These are phyloP conservation scores for Ciconia boyciana DNA, from an alignment of 2,113 vertebrate genomes.

Conservation along the genomic window DNA sequence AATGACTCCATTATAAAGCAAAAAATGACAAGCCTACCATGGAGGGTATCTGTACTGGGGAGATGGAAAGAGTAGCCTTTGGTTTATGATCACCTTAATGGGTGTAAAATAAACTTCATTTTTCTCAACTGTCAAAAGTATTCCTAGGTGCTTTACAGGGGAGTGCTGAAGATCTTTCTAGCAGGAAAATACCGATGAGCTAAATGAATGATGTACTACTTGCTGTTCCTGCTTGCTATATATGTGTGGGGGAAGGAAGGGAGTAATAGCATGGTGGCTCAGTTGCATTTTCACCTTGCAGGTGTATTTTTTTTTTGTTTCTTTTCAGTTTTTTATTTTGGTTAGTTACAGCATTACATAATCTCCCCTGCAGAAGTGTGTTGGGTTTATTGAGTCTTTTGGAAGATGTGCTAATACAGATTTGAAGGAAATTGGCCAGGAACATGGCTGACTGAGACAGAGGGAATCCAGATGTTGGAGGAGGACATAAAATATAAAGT, in stretches of 20 bases:
- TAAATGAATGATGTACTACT: not conserved
- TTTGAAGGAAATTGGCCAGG: slow-evolving; percentile 19
- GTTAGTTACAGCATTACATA: slow-evolving; percentile 16
- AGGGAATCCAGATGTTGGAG: not conserved
- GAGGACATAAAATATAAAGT: not conserved
- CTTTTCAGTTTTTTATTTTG: not conserved
- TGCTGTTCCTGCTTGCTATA: not conserved
- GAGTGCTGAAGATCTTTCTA: not conserved
- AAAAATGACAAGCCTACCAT: slow-evolving; percentile 35
- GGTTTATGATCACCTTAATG: slow-evolving; percentile 27
- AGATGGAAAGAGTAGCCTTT: slow-evolving; percentile 37
- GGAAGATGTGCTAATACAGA: not conserved
- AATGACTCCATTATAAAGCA: slow-evolving; percentile 39
- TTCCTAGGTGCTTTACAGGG: not conserved
- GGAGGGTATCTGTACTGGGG: not conserved
- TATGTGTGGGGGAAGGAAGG: not conserved
- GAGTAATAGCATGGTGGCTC: not conserved
- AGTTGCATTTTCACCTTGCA: not conserved
- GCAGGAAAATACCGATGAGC: not conserved
- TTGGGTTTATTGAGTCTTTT: slow-evolving; percentile 12
- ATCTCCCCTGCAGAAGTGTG: not conserved
- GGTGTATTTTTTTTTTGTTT: not conserved
- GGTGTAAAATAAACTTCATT: slow-evolving; percentile 36
- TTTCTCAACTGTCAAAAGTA: slow-evolving; percentile 8
- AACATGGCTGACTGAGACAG: not conserved